Evolutionary conservation across 2,888 invertebrate genomes (phyloP).

Genomic region (Lomographa bimaculata): DNA sequence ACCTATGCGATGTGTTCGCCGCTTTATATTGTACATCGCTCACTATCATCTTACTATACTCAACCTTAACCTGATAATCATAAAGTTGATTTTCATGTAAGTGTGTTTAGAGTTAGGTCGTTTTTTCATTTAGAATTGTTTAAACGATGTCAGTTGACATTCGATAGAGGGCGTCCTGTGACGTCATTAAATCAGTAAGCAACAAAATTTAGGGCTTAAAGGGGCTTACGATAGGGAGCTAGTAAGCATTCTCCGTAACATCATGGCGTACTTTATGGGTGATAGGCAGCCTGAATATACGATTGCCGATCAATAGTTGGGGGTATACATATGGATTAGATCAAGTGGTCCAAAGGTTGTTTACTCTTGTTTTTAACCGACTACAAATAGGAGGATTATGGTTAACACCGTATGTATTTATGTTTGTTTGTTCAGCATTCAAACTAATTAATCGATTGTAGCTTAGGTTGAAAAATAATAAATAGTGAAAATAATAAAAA

Average conservation of each 20-base stretch:
- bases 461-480: too few relatives aligned
- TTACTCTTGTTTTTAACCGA: too few relatives aligned
- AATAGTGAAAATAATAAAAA: too few relatives aligned
- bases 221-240: slow-evolving; percentile 57
- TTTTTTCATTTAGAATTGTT: slow-evolving; percentile 30
- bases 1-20: slow-evolving; percentile 60
- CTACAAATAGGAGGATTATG: too few relatives aligned
- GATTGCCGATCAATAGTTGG: slow-evolving; percentile 23
- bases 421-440: too few relatives aligned
- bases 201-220: slow-evolving; percentile 74
- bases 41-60: slow-evolving; percentile 19
- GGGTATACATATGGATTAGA: slow-evolving; percentile 1
- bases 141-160: slow-evolving; percentile 77
- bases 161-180: slow-evolving; percentile 79
- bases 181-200: slow-evolving; percentile 82
- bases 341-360: neutral
- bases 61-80: fast-evolving
- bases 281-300: slow-evolving; percentile 28
- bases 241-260: slow-evolving; percentile 40
- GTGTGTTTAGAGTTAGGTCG: slow-evolving; percentile 17
- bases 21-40: slow-evolving; percentile 31
- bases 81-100: slow-evolving; percentile 30
- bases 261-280: slow-evolving; percentile 39
- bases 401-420: too few relatives aligned
- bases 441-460: too few relatives aligned